Evolutionary conservation across 2,797 vertebrate species (phyloP), one percentile per base, ranked within the genome.

Genomic region (Hoplostethus atlanticus): DNA sequence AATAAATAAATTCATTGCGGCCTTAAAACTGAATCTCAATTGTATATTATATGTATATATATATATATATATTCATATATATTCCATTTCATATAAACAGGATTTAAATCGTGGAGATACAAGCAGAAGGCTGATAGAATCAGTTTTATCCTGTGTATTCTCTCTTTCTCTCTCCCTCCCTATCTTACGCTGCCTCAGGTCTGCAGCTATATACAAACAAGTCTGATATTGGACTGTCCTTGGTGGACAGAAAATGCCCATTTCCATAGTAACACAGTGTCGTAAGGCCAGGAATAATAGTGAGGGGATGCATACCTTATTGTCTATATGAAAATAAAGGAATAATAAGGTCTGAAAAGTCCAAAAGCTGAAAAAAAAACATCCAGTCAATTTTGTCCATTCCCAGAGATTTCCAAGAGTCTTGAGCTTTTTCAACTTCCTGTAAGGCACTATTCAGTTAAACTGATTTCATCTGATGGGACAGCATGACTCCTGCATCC

Each of bases 1-100:
- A 95, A 96, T 95, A 95, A 95, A 95, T 95, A 96, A 92, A 94
- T 92, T 91, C 78, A 72, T 78, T 80, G 89, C 93, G 91, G 93
- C 92, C 92, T 90, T 93, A 92, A 91, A 90, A 92, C 81, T 92
- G 66, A 89, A 93, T 93, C 86, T 93, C 68, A 89, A 76, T 90
- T 85, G 78, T 85, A 93, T 93, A 89, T 91, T 77, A 81, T 91
- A 79, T 73, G 55, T 79, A 62, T 86, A 67, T 73, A 76, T 81
- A 56, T 71, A 59, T 71, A 34, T 68, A 59, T 84, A 65, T 75
- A 71, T 82, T 42, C 60, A 79, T 89, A 89, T 91, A 90, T 90
- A 87, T 86, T 91, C 73, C 76, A 89, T 92, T 90, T 92, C 73
- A 91, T 93, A 94, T 91, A 84, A 94, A 93, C 92, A 92, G 68